Evolutionary conservation across 2,113 vertebrate genomes (phyloP), one percentile per base, ranked within the genome.

Genomic region (Nestor notabilis): DNA sequence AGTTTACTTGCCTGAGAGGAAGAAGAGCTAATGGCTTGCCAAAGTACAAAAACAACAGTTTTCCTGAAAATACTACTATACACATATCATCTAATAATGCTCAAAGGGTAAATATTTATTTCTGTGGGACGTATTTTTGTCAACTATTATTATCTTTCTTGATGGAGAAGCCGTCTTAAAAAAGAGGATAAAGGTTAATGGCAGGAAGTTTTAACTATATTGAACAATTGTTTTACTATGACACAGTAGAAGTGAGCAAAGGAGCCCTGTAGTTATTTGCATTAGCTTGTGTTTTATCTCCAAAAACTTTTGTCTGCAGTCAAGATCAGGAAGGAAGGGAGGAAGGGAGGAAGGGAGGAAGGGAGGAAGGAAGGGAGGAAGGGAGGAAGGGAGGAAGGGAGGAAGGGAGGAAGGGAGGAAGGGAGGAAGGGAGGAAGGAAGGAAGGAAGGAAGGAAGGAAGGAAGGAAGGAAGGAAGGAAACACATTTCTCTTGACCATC

Each of bases 71-170:
- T 69, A 81, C 31, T 74, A 64, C 47, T 79, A 33, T 52, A 78
- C 43, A 93, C 90, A 72, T 85, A 95, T 63, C 79, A 77, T 78
- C 44, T 88, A 93, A 52, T 79, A 91, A 90, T 71, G 64, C 29
- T 97, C 46, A 97, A 92, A 96, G 37, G 47, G 66, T 90, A 95
- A 97, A 96, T 77, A 87, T 53, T 83, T 92, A 74, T 68, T 86
- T 93, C 41, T 56, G 23, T 86, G 43, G 46, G 33, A 87, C 5
- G 3, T 58, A 31, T 41, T 95, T 97, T 91, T 97, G 85, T 96
- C 81, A 96, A 64, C 74, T 84, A 53, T 3, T 12, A 33, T 49
- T 56, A 55, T 75, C 52, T 56, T 94, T 96, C 83, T 91, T 89
- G 90, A 94, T 94, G 81, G 55, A 96, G 75, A 85, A 96, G 39